Evolutionary conservation across 2,888 invertebrate genomes (phyloP).

Genomic region (Gymnoscelis rufifasciata): DNA sequence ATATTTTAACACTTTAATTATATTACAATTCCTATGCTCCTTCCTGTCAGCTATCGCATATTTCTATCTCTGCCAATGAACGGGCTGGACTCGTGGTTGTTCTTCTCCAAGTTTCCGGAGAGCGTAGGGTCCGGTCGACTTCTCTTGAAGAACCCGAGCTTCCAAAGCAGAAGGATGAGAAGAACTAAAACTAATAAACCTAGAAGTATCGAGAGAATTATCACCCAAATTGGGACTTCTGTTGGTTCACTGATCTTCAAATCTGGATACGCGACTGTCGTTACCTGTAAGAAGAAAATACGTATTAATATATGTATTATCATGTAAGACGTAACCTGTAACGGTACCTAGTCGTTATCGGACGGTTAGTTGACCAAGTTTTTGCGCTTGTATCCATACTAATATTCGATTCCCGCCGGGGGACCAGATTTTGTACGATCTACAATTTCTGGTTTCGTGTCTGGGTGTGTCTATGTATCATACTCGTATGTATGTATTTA

Average conservation of each 20-base stretch:
- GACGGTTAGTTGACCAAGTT: too few species aligned
- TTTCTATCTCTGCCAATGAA: conserved; percentile 73
- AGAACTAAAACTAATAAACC: conserved; percentile 90
- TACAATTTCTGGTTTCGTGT: too few species aligned
- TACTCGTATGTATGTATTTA: too few species aligned
- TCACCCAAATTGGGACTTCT: conserved; percentile 91
- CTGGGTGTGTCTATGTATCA: too few species aligned
- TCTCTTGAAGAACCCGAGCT: conserved; percentile 93
- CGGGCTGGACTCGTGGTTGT: conserved; percentile 83
- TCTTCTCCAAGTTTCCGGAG: conserved; percentile 88
- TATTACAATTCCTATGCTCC: conserved; percentile 18
- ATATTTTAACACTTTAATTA: conserved; percentile 32
- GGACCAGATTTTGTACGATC: too few species aligned
- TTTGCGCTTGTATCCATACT: too few species aligned
- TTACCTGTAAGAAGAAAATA: conserved; percentile 78
- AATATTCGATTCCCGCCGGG: too few species aligned
- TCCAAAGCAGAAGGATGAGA: conserved; percentile 89
- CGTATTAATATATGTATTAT: too few species aligned
- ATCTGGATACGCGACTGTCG: conserved; percentile 91
- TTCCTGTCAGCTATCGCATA: conserved; percentile 66
- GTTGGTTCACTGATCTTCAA: conserved; percentile 85
- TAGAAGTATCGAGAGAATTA: conserved; percentile 88
- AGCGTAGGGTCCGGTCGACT: conserved; percentile 90
- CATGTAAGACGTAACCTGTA: too few species aligned
- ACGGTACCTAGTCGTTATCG: too few species aligned